Percentiles rank a stretch among this genome's conserved stretches.
Conservation (phyloP, 1,140 invertebrate genomes). For the Gerris buenoi region DNA sequence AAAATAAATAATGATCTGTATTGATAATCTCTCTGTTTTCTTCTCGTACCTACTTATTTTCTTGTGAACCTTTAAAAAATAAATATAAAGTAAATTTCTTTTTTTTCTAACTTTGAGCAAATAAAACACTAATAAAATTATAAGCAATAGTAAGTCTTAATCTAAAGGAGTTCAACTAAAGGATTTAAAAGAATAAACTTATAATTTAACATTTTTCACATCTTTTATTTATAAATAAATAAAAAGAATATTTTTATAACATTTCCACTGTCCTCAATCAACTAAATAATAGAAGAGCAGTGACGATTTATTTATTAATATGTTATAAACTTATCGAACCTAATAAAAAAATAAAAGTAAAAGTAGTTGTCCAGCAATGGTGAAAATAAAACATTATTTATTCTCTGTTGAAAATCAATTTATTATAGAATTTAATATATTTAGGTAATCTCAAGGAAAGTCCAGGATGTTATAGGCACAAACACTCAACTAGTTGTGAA, state of each 20-base stretch:
- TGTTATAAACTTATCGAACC: not conserved
- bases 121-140: too few relatives aligned
- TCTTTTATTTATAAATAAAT: not conserved
- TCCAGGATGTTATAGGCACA: not conserved
- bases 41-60: too few relatives aligned
- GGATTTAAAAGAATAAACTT: too few relatives aligned
- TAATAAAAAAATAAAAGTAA: not conserved
- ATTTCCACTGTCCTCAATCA: not conserved
- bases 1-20: too few relatives aligned
- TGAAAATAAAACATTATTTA: too few relatives aligned
- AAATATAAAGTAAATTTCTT: too few relatives aligned
- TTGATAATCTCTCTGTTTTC: too few relatives aligned
- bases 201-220: not conserved
- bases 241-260: not conserved
- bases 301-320: not conserved
- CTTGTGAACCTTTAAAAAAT: too few relatives aligned
- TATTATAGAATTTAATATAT: not conserved
- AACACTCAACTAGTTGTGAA: not conserved
- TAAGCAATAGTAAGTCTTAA: too few relatives aligned
- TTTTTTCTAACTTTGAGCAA: too few relatives aligned
- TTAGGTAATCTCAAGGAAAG: not conserved
- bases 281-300: not conserved
- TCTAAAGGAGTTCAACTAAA: too few relatives aligned
- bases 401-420: too few relatives aligned
- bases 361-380: not conserved